phyloP scores from a whole-genome alignment of 2,797 vertebrate genomes.

The Chromobotia macracanthus region DNA sequence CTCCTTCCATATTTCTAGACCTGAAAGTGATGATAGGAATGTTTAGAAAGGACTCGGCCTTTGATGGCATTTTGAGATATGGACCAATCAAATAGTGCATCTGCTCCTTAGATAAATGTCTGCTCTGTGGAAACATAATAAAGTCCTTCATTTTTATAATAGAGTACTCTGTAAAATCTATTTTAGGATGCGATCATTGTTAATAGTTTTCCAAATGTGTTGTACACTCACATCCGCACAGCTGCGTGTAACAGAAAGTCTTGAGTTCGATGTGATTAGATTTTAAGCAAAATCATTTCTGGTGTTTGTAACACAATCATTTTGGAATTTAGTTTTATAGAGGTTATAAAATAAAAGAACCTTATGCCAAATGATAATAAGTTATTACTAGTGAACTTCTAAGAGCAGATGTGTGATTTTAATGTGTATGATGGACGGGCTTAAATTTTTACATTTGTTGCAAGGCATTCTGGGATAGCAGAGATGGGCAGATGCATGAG shows the following conservation, averaged over 20 bases:
- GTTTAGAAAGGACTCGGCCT: constrained; percentile 57
- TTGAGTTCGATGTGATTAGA: constrained; percentile 2
- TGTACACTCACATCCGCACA: not conserved
- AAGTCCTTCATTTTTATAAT: constrained; percentile 64
- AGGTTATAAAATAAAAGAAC: constrained; percentile 3
- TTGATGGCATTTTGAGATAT: constrained; percentile 32
- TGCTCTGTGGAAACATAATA: constrained; percentile 63
- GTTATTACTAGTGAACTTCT: constrained; percentile 24
- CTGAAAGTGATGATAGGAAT: constrained; percentile 67
- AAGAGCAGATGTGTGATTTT: constrained; percentile 44
- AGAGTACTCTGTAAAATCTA: constrained; percentile 5
- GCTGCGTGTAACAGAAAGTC: not conserved
- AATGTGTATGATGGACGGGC: constrained; percentile 49
- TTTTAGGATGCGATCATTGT: constrained; percentile 17
- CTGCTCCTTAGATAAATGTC: constrained; percentile 1
- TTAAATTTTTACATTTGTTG: constrained; percentile 59
- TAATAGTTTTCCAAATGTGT: constrained; percentile 39
- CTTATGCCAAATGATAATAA: constrained; percentile 8
- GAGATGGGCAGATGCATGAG: constrained; percentile 68
- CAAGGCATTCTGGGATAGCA: constrained; percentile 64
- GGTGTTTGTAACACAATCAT: constrained; percentile 15
- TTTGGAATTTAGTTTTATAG: constrained; percentile 33
- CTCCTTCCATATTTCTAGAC: constrained; percentile 11
- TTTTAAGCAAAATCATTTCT: not conserved
- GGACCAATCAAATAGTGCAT: not conserved